Percentiles rank a stretch among this genome's conserved stretches.
Evolutionary conservation across 1,140 invertebrate species (phyloP).

Genomic region (Rhopalosiphum maidis): DNA sequence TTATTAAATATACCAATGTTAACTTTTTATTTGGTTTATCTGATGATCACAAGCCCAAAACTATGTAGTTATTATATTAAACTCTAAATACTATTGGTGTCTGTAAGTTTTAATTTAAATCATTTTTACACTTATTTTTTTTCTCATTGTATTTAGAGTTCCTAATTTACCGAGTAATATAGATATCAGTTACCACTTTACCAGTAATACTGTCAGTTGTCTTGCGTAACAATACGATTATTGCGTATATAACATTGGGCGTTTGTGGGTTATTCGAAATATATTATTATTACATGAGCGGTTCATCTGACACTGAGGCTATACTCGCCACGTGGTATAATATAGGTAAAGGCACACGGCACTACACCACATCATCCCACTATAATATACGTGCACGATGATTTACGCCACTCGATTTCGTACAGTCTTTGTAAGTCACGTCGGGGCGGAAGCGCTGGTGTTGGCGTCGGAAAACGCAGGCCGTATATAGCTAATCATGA

Average conservation of each 20-base stretch:
- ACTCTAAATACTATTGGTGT: not conserved
- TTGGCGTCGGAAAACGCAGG: not conserved
- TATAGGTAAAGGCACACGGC: not conserved
- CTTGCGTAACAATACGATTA: not conserved
- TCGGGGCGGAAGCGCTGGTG: not conserved
- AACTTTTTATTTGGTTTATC: no score
- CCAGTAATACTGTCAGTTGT: not conserved
- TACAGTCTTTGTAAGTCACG: not conserved
- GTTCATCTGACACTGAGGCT: not conserved
- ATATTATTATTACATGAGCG: not conserved
- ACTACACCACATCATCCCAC: not conserved
- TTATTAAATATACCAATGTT: no score
- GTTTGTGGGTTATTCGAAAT: not conserved
- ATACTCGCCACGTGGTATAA: not conserved
- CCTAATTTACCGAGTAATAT: not conserved
- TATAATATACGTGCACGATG: not conserved
- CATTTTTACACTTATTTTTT: not conserved
- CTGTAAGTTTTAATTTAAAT: not conserved
- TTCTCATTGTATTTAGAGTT: not conserved
- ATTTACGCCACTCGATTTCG: slow-evolving; percentile 31
- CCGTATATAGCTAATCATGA: not conserved
- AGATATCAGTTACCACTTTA: not conserved
- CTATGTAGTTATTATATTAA: no score
- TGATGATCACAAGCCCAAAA: no score
- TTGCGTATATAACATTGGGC: not conserved